Base-by-base conservation (phyloP, 2,888 invertebrate species). In the Chymomyza amoena region DNA sequence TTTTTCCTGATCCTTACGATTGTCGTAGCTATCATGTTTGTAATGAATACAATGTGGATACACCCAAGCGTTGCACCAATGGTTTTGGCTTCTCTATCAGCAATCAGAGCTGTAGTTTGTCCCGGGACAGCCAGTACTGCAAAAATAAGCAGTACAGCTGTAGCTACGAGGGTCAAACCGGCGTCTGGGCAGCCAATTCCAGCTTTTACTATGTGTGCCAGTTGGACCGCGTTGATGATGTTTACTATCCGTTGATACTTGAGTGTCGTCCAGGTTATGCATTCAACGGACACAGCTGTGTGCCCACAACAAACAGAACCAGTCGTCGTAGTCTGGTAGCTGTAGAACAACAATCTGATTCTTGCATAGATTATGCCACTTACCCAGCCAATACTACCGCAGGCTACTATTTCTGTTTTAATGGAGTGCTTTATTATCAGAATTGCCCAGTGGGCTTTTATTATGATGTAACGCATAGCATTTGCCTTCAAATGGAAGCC, bases 1-100 rank as follows among this genome's bases (percentile, higher is more conserved):
- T 79, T 0, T 90, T 81, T 65, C 91, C 91, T 1, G 90, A 91
- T 88, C 91, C 91, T 6, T 90, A 90, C 64, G 87, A 91, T 56
- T 91, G 91, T 60, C 89, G 88, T 68, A 83, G 77, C 59, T 91
- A 90, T 68, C 90, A 91, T 68, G 82, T 86, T 60, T 91, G 91
- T 68, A 81, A 73, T 59, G 73, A 75, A 0, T 75, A 67, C 6
- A 86, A 82, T 18, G 70, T 75, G 62, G 83, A 84, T 39, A 77
- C 77, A 4, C 84, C 81, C 0, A 73, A 69, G 0, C 77, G 77
- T 52, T 89, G 90, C 64, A 75, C 79, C 65, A 81, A 78, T 32
- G 88, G 83, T 4, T 73, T 78, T 1, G 89, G 80, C 4, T 91
- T 84, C 73, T 89, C 90, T 10, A 71, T 83, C 5, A 70, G 72